phyloP scores from a whole-genome alignment of 2,797 vertebrate genomes.

The Iguana delicatissima region DNA sequence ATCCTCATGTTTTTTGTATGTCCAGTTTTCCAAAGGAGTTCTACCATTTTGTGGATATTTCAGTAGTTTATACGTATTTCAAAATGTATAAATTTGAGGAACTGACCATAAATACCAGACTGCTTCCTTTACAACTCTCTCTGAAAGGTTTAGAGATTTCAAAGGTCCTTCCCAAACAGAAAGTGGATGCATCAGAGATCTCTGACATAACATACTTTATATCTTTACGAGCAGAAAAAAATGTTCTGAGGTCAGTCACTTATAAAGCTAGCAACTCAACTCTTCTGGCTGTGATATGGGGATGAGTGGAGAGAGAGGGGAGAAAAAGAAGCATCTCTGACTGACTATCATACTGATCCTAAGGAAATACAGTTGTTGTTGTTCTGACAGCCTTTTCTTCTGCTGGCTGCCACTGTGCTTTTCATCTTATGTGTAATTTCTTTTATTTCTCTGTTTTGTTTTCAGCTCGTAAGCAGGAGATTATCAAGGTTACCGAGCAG shows the following conservation, averaged over 20 bases:
- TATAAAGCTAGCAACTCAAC: constrained; percentile 5
- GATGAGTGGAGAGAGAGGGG: not conserved
- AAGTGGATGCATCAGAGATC: constrained; percentile 20
- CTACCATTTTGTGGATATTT: not conserved
- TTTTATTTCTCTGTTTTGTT: constrained; percentile 54
- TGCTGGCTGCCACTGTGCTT: constrained; percentile 29
- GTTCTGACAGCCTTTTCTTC: constrained; percentile 45
- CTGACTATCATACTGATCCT: constrained; percentile 5
- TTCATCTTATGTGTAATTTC: constrained; percentile 26
- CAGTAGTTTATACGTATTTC: not conserved
- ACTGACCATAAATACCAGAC: not conserved
- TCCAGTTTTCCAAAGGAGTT: too few relatives aligned
- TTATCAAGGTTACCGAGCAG: constrained; percentile 97
- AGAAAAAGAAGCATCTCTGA: constrained; percentile 3
- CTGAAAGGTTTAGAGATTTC: constrained; percentile 6
- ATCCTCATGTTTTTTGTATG: too few relatives aligned
- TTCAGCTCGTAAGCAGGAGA: constrained; percentile 95
- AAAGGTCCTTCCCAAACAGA: not conserved
- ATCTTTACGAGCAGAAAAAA: constrained; percentile 18
- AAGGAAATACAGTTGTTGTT: constrained; percentile 10
- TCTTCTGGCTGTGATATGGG: not conserved
- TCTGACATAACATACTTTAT: not conserved
- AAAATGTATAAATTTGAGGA: not conserved
- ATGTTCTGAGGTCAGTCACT: not conserved
- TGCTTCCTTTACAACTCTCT: constrained; percentile 28